Conservation (phyloP, 2,888 invertebrate genomes). For the Leucophenga maculata region DNA sequence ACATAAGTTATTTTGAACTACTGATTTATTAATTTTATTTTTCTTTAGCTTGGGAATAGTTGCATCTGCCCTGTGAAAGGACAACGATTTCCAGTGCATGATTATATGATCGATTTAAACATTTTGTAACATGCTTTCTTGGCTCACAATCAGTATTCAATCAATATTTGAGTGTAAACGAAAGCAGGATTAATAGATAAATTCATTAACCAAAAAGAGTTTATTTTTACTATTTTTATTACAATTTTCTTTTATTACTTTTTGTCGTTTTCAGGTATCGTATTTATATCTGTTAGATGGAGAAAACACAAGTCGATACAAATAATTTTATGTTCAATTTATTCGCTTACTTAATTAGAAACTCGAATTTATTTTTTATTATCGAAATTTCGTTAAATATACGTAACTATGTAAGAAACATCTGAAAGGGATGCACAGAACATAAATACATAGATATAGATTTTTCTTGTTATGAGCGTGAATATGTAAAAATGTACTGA, state of each 20-base stretch:
- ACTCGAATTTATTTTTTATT: background rate
- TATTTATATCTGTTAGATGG: background rate
- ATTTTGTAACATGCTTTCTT: no score
- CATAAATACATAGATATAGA: constrained; percentile 21
- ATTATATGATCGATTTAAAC: no score
- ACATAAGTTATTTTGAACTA: constrained; percentile 46
- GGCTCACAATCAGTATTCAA: no score
- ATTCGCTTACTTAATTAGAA: background rate
- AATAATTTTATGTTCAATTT: background rate
- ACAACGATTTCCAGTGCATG: no score
- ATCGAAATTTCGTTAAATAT: background rate
- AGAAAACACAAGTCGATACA: background rate
- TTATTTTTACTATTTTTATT: no score
- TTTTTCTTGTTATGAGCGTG: background rate
- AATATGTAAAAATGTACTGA: background rate
- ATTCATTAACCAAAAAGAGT: no score
- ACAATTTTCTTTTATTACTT: no score
- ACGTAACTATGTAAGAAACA: constrained; percentile 53
- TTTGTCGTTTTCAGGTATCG: no score
- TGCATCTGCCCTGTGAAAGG: no score
- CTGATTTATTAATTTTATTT: constrained; percentile 13
- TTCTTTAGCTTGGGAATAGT: no score
- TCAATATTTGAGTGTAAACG: no score
- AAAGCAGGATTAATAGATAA: no score
- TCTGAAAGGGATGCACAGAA: constrained; percentile 48